Evolutionary conservation across 2,888 invertebrate species (phyloP).

Genomic region (Lamellibrachia columna): DNA sequence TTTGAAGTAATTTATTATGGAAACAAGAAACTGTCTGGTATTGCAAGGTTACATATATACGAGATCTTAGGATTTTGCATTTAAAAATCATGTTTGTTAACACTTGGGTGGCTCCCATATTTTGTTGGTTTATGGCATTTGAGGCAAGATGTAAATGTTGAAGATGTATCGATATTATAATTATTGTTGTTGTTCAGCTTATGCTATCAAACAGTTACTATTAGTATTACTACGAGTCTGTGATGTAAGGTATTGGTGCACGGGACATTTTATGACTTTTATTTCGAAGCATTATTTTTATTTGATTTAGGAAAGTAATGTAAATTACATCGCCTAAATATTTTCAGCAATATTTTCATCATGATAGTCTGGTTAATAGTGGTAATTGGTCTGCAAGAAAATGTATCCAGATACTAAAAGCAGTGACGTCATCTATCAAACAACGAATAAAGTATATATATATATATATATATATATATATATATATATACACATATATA

Average conservation of each 20-base stretch:
- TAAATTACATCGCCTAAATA: too few species aligned
- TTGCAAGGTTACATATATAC: not conserved
- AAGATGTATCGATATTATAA: not conserved
- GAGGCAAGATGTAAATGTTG: not conserved
- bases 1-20: not conserved
- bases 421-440: not conserved
- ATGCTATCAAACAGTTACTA: not conserved
- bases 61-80: not conserved
- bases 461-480: too few species aligned
- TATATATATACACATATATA: too few species aligned
- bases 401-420: not conserved
- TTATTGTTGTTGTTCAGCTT: not conserved
- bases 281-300: not conserved
- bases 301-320: too few species aligned
- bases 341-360: not conserved
- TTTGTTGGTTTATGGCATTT: not conserved
- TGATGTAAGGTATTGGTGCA: too few species aligned
- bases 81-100: too few species aligned
- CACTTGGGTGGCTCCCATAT: too few species aligned
- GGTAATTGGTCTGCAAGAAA: not conserved
- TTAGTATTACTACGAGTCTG: not conserved
- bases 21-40: not conserved
- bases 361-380: too few species aligned
- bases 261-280: not conserved
- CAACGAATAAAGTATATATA: not conserved